Evolutionary conservation across 2,797 vertebrate genomes (phyloP), one percentile per base, ranked within the genome.

Genomic region (Eidolon dupreanum): DNA sequence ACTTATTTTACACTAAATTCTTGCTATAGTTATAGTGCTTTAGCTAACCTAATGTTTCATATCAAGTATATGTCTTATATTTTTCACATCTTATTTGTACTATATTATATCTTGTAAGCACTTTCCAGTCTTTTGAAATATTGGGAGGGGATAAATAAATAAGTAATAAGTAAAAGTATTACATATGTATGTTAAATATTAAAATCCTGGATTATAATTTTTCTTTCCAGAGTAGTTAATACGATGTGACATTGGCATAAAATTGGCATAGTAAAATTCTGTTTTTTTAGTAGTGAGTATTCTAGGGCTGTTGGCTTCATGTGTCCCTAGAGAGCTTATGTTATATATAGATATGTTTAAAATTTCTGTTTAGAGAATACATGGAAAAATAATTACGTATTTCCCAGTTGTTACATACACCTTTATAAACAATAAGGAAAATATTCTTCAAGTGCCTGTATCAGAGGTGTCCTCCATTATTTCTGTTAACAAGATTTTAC

Each of bases 281-380:
- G 8, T 73, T 94, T 78, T 82, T 82, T 83, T 28, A 53, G 5
- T 88, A 75, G 41, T 95, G 61, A 91, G 41, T 79, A 38, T 68
- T 78, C 26, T 77, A 84, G 51, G 83, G 13, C 43, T 65, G 1
- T 53, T 70, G 49, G 31, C 33, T 89, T 92, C 31, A 4, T 53
- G 10, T 81, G 43, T 90, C 93, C 38, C 28, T 74, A 70, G 93
- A 93, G 55, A 93, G 31, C 38, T 94, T 59, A 91, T 19, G 13
- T 89, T 79, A 26, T 53, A 93, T 79, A 26, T 53, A 93, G 33
- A 55, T 33, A 3, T 66, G 26, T 93, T 95, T 33, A 71, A 31
- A 90, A 65, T 88, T 43, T 95, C 26, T 93, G 19, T 71, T 89
- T 68, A n/a, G 59, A 95, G 51, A 71, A 15, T 55, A 79, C 2